Percentiles rank a stretch among this genome's conserved stretches.
These are phyloP conservation scores for Malurus elegans DNA, from an alignment of 2,113 vertebrate species.

Conservation along the genomic window DNA sequence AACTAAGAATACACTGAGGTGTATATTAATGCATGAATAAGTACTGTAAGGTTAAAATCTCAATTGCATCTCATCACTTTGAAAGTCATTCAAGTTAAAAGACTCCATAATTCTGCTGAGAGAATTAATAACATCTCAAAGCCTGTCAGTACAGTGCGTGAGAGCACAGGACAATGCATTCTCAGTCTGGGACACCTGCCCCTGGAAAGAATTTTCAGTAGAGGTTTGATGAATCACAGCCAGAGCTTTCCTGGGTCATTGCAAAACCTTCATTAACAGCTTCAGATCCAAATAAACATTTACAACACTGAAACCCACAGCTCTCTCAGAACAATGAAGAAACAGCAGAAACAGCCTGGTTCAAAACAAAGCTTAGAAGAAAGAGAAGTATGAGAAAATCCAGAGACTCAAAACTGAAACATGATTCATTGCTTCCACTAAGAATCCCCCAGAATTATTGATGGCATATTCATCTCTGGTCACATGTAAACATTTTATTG, in stretches of 20 bases:
- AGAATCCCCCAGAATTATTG: not conserved
- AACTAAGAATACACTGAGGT: not conserved
- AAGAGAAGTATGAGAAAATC: conserved; percentile 14
- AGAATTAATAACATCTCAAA: not conserved
- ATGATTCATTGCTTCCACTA: not conserved
- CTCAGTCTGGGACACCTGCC: not conserved
- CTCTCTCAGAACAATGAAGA: not conserved
- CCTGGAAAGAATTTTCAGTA: conserved; percentile 1
- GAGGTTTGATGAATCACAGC: not conserved
- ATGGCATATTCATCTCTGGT: not conserved
- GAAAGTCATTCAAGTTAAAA: not conserved
- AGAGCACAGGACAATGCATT: not conserved
- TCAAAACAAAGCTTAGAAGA: not conserved
- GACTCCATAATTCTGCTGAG: not conserved
- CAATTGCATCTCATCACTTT: not conserved
- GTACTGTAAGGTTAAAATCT: not conserved
- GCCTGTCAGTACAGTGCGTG: fast-evolving
- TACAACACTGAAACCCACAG: not conserved
- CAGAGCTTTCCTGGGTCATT: conserved; percentile 10
- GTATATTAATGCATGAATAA: not conserved
- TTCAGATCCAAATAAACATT: not conserved
- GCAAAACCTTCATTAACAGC: not conserved
- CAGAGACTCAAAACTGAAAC: not conserved
- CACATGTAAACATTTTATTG: not conserved
- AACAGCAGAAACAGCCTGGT: not conserved